Evolutionary conservation across 2,888 invertebrate species (phyloP), one percentile per base, ranked within the genome.

Genomic region (Liopterus haemorrhoidalis): DNA sequence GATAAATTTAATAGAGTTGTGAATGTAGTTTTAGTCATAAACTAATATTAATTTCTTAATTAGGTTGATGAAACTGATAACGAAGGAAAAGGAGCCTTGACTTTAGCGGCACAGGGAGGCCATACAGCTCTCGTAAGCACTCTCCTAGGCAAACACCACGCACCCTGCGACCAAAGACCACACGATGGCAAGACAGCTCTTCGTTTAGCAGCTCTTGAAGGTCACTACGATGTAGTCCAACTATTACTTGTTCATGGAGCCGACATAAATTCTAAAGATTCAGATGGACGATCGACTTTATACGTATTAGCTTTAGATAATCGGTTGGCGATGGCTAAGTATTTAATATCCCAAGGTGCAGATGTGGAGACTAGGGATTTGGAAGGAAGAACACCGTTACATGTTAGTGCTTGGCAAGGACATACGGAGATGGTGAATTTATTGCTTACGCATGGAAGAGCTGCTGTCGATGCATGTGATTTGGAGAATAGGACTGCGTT

Each of bases 351-450:
- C 48, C 78, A 83, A 57, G 85, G 85, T 24, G 88, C 90, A 0
- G 82, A 87, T 58, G 85, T 91, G 0, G 90, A 92, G 64, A 83
- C 85, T 46, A 79, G 88, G 32, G 95, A 95, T 64, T 80, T 84
- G 4, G 94, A 95, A 73, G 92, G 91, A 14, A 79, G 92, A 24
- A 91, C 92, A 0, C 88, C 92, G 0, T 69, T 93, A 8, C 92
- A 92, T 63, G 92, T 92, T 2, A 86, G 89, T 2, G 80, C 91
- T 8, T 92, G 92, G 91, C 94, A 95, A 63, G 95, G 94, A 0
- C 94, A 96, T 62, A 79, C 82, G 0, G 91, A 93, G 52, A 91
- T 94, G 88, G 93, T 93, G 1, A 83, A 85, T 49, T 68, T 92
- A 20, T 71, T 95, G 18, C 75, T 95, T 36, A 79, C 79, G 56